Evolutionary conservation across 1,140 invertebrate species (phyloP).

Genomic region (Saccostrea glomerata): DNA sequence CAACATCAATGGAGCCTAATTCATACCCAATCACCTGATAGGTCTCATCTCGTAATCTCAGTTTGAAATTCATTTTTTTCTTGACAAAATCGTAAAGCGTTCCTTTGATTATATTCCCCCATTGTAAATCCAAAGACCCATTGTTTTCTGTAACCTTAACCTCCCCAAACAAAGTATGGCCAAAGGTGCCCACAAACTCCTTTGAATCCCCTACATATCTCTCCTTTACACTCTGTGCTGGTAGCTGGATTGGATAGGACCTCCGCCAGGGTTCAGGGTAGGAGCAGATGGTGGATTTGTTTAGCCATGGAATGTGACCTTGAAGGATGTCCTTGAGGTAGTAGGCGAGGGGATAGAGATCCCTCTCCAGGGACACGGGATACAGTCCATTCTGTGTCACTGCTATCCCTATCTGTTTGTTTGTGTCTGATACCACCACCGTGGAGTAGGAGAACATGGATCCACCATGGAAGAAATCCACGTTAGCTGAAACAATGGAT

Average conservation of each 20-base stretch:
- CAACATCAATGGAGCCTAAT: neutral
- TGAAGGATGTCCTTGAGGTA: slow-evolving; percentile 54
- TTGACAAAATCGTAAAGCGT: neutral
- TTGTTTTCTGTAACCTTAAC: neutral
- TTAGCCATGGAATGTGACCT: slow-evolving; percentile 57
- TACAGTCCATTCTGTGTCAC: neutral
- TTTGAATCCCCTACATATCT: neutral
- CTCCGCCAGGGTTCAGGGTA: slow-evolving; percentile 58
- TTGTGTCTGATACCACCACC: neutral
- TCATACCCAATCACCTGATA: neutral
- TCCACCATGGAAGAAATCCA: slow-evolving; percentile 8
- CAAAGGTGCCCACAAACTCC: neutral
- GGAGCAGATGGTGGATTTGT: slow-evolving; percentile 57
- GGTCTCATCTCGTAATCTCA: neutral
- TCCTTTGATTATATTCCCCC: slow-evolving; percentile 19
- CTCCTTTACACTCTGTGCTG: neutral
- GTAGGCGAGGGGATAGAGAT: slow-evolving; percentile 20
- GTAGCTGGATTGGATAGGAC: neutral
- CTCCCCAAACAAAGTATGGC: neutral
- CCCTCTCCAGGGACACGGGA: neutral
- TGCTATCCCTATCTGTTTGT: neutral
- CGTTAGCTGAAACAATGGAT: neutral
- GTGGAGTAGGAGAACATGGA: neutral
- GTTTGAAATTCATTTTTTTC: neutral
- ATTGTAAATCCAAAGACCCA: neutral